phyloP scores from a whole-genome alignment of 2,797 vertebrate species.

The Helicolenus hilgendorfi region DNA sequence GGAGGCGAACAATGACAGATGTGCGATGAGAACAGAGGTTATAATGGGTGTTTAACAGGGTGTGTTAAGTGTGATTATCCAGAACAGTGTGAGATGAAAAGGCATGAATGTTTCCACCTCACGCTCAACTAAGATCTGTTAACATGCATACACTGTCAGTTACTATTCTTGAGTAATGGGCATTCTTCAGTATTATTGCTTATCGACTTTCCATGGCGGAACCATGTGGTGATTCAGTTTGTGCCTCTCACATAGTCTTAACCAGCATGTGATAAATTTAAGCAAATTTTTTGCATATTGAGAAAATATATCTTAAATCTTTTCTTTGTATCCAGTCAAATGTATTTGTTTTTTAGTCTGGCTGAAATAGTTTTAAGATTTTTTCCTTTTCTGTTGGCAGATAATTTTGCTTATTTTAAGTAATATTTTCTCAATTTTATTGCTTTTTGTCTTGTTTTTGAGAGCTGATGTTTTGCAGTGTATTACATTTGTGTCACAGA shows the following conservation, averaged over 20 bases:
- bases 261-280: background rate
- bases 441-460: background rate
- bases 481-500: background rate
- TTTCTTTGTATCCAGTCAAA: background rate
- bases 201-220: background rate
- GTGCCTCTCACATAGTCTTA: background rate
- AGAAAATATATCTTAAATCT: background rate
- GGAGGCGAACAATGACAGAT: slow-evolving; percentile 4
- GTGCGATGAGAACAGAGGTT: background rate
- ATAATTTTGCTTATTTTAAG: background rate
- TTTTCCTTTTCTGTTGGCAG: background rate
- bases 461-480: background rate
- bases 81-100: slow-evolving; percentile 12
- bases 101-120: slow-evolving; percentile 2
- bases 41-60: background rate
- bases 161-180: background rate
- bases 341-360: background rate
- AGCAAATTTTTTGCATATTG: background rate
- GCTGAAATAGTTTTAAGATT: background rate
- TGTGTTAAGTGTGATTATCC: background rate
- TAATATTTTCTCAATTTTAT: background rate
- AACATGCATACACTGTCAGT: background rate
- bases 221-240: background rate
- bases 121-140: background rate
- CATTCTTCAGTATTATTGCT: background rate